These are phyloP conservation scores for Melanerpes aurifrons DNA, from an alignment of 2,113 vertebrate species.

Conservation along the genomic window DNA sequence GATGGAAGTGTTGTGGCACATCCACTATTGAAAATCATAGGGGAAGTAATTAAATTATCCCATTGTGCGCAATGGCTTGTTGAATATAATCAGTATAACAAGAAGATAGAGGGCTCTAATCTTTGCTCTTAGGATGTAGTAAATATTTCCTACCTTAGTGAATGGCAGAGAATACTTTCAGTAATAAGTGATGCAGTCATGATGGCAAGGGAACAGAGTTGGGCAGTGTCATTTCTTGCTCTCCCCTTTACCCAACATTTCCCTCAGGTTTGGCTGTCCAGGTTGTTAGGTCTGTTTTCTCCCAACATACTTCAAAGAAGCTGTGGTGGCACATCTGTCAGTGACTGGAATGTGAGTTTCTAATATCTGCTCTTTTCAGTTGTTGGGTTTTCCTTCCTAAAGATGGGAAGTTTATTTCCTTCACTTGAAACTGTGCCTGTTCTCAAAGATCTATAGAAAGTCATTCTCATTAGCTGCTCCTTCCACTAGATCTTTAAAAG, in stretches of 20 bases:
- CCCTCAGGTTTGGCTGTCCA: neutral
- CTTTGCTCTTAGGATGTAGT: neutral
- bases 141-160: neutral
- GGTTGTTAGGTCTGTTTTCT: neutral
- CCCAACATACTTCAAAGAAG: neutral
- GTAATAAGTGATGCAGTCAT: neutral
- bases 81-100: neutral
- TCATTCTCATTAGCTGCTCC: neutral
- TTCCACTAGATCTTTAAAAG: neutral
- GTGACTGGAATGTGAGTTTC: neutral
- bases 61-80: neutral
- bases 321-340: neutral
- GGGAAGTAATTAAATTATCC: neutral
- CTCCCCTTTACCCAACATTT: rapidly evolving
- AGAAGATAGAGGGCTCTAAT: neutral
- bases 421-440: neutral
- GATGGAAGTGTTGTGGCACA: neutral
- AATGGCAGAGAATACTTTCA: neutral
- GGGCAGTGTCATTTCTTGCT: neutral
- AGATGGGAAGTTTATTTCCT: slow-evolving; percentile 37
- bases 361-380: slow-evolving; percentile 28
- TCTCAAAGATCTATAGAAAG: slow-evolving; percentile 16
- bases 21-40: neutral
- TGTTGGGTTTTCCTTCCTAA: neutral
- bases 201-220: neutral